These are phyloP conservation scores for Watsonalla binaria DNA, from an alignment of 2,888 invertebrate species.

Conservation along the genomic window DNA sequence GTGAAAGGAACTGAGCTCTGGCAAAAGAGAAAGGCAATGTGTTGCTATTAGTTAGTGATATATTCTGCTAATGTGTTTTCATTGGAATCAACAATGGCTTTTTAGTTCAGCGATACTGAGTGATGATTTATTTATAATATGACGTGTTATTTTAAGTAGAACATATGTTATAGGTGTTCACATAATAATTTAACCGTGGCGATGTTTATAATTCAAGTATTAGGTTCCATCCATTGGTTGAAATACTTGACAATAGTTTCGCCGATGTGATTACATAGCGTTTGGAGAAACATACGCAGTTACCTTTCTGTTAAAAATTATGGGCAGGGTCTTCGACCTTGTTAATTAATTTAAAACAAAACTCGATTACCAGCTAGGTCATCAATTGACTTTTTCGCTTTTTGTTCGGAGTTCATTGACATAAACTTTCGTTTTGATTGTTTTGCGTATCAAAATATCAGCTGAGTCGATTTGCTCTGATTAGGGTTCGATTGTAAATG, in stretches of 20 bases:
- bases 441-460: neutral
- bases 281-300: too few species aligned
- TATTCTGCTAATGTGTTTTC: constrained; percentile 27
- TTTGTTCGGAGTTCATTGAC: constrained; percentile 4
- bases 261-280: too few species aligned
- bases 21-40: constrained; percentile 61
- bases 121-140: too few species aligned
- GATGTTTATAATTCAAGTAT: too few species aligned
- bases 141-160: too few species aligned
- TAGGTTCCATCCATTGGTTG: too few species aligned
- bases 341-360: neutral
- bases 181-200: too few species aligned
- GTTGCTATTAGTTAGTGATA: constrained; percentile 20
- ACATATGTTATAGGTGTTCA: too few species aligned
- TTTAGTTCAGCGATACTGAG: neutral
- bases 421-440: constrained; percentile 1
- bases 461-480: too few species aligned
- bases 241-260: too few species aligned
- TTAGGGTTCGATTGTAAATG: too few species aligned
- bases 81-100: constrained; percentile 17
- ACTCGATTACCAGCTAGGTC: neutral
- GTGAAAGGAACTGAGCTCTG: constrained; percentile 53
- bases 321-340: neutral
- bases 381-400: neutral
- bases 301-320: too few species aligned